Evolutionary conservation across 1,140 invertebrate species (phyloP).

Genomic region (Panagrolaimus sp.): DNA sequence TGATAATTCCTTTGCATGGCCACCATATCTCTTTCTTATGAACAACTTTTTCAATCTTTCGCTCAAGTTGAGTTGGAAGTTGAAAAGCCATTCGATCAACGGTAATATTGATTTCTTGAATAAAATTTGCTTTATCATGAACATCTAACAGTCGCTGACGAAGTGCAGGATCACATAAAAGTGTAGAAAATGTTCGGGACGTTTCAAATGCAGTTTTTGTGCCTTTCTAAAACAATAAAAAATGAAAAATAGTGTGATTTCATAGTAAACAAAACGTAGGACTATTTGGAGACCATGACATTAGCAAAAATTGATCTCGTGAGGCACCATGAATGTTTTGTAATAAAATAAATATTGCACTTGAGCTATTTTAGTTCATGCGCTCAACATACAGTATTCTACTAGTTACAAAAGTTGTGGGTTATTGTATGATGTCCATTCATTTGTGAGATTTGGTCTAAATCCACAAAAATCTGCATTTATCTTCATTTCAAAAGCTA

Average conservation of each 20-base stretch:
- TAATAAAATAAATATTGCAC: too few species aligned
- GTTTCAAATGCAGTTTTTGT: conserved; percentile 54
- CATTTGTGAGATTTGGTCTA: conserved; percentile 4
- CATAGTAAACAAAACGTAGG: too few species aligned
- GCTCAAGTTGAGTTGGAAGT: conserved; percentile 48
- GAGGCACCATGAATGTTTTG: too few species aligned
- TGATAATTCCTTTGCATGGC: conserved; percentile 29
- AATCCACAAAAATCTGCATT: too few species aligned
- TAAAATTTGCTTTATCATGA: not conserved
- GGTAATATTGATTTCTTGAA: not conserved
- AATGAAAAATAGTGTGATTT: too few species aligned
- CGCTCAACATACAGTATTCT: too few species aligned
- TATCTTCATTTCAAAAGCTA: too few species aligned
- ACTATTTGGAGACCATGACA: too few species aligned
- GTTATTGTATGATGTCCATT: too few species aligned
- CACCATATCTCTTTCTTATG: conserved; percentile 20
- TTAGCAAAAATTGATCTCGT: too few species aligned
- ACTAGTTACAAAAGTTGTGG: too few species aligned
- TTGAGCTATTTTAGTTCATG: too few species aligned
- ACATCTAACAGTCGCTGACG: not conserved
- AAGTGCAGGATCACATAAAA: conserved; percentile 36
- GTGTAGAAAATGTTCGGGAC: conserved; percentile 51
- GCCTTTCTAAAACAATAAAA: conserved; percentile 52
- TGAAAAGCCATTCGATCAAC: conserved; percentile 4
- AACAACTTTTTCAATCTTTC: conserved; percentile 42